These are phyloP conservation scores for Cataglyphis hispanica DNA, from an alignment of 1,140 invertebrate genomes.

Conservation along the genomic window DNA sequence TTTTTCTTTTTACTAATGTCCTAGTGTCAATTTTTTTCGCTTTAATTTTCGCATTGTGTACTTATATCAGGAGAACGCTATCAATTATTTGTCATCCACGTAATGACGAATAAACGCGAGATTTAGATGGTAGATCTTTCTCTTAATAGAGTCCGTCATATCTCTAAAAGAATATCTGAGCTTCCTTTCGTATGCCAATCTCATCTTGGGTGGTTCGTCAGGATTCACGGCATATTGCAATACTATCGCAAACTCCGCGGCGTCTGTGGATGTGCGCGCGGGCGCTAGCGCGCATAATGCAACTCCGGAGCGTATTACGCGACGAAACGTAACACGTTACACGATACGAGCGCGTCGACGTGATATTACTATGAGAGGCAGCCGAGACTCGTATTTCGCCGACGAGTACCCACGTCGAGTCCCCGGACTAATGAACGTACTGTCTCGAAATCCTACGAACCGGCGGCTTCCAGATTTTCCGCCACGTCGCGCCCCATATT, in stretches of 20 bases:
- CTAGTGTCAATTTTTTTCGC: neutral
- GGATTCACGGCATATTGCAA: slow-evolving; percentile 31
- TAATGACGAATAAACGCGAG: neutral
- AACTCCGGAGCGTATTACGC: slow-evolving; percentile 53
- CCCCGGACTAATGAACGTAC: slow-evolving; percentile 48
- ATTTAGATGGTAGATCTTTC: neutral
- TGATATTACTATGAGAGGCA: slow-evolving; percentile 42
- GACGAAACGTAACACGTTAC: slow-evolving; percentile 66
- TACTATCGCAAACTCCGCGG: neutral
- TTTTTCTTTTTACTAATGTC: no score
- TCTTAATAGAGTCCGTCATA: neutral
- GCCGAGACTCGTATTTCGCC: slow-evolving; percentile 47
- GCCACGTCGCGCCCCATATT: neutral
- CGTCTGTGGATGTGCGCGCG: slow-evolving; percentile 4
- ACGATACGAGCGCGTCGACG: slow-evolving; percentile 46
- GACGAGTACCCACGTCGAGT: slow-evolving; percentile 6
- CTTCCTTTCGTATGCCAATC: slow-evolving; percentile 12
- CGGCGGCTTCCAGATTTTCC: slow-evolving; percentile 25
- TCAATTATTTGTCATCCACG: neutral
- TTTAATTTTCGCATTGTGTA: neutral
- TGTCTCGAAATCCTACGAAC: neutral
- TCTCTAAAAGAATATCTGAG: neutral
- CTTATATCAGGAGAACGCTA: neutral
- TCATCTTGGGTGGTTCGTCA: neutral
- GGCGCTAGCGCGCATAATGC: slow-evolving; percentile 50